These are phyloP conservation scores for Zaprionus tsacasi DNA, from an alignment of 1,140 invertebrate species.

Conservation along the genomic window DNA sequence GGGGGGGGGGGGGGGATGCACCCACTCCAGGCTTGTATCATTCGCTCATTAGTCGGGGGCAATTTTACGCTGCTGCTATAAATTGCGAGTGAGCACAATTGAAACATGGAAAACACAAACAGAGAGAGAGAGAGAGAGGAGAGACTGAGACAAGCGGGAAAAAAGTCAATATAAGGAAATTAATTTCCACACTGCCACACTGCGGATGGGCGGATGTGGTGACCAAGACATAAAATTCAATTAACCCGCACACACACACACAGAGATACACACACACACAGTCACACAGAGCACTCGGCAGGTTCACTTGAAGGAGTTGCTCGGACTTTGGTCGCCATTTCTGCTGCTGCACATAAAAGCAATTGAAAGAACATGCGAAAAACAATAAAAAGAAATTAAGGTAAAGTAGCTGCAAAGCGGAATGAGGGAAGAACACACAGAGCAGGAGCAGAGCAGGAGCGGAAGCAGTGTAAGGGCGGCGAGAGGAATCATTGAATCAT, in stretches of 20 bases:
- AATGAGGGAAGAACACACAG: not conserved
- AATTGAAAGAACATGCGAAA: slow-evolving; percentile 79
- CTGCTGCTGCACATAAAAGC: slow-evolving; percentile 57
- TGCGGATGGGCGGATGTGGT: slow-evolving; percentile 54
- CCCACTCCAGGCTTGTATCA: slow-evolving; percentile 42
- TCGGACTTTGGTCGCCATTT: slow-evolving; percentile 51
- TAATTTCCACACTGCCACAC: slow-evolving; percentile 58
- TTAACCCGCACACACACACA: slow-evolving; percentile 67
- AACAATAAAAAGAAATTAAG: slow-evolving; percentile 82
- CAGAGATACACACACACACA: slow-evolving; percentile 24
- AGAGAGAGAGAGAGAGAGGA: not conserved
- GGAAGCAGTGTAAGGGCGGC: slow-evolving; percentile 2
- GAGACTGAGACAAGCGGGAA: slow-evolving; percentile 29
- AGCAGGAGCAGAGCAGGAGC: not conserved
- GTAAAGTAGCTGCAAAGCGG: slow-evolving; percentile 63
- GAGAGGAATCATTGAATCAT: slow-evolving; percentile 80
- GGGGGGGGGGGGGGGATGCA: not conserved
- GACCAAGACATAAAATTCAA: slow-evolving; percentile 80
- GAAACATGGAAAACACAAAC: slow-evolving; percentile 24
- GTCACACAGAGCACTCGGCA: slow-evolving; percentile 42
- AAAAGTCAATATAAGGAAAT: slow-evolving; percentile 79
- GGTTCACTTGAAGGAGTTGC: slow-evolving; percentile 69
- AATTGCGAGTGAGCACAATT: slow-evolving; percentile 41
- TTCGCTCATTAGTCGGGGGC: slow-evolving; percentile 64
- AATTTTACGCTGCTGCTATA: slow-evolving; percentile 63